Evolutionary conservation across 2,113 vertebrate genomes (phyloP).

Genomic region (Phylloscopus trochiloides): DNA sequence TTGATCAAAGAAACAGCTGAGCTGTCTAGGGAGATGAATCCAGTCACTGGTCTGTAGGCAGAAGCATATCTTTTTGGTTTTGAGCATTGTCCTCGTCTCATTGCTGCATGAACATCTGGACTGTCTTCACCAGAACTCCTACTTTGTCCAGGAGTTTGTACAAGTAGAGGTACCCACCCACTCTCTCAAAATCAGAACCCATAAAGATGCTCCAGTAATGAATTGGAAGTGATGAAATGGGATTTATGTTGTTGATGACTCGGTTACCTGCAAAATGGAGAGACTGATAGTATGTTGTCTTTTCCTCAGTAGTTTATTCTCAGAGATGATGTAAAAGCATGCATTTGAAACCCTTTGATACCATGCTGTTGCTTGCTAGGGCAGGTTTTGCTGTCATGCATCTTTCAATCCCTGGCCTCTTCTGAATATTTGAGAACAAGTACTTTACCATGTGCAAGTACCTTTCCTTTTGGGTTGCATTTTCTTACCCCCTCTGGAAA

Average conservation of each 20-base stretch:
- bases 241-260: background rate
- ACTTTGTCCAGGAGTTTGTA: background rate
- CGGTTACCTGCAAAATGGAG: background rate
- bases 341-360: background rate
- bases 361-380: background rate
- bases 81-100: background rate
- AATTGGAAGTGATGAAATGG: background rate
- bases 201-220: background rate
- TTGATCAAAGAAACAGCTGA: background rate
- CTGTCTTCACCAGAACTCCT: background rate
- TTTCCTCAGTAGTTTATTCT: background rate
- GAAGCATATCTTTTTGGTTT: background rate
- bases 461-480: background rate
- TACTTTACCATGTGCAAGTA: background rate
- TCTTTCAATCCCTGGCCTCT: background rate
- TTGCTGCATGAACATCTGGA: background rate
- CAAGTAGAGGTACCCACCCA: background rate
- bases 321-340: background rate
- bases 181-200: accelerated
- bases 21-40: background rate
- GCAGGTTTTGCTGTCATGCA: background rate
- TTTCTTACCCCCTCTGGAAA: background rate
- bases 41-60: background rate
- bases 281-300: background rate
- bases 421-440: background rate